Evolutionary conservation across 2,797 vertebrate genomes (phyloP).

Genomic region (Ataeniobius toweri): DNA sequence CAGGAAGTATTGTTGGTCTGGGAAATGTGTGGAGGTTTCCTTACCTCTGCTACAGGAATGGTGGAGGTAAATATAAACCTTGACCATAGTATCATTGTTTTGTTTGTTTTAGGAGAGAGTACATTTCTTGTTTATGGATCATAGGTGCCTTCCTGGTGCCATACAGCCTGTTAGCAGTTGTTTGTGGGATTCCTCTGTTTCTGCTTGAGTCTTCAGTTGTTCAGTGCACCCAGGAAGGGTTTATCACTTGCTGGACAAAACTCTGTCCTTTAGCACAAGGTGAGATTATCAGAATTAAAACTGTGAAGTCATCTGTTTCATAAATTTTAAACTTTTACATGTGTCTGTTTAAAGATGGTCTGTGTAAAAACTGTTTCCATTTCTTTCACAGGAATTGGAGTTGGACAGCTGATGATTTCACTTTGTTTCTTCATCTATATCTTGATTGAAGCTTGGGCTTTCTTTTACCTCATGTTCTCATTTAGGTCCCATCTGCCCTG

Average conservation of each 20-base stretch:
- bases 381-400: too few relatives aligned
- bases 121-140: too few relatives aligned
- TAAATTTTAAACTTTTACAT: too few relatives aligned
- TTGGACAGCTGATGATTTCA: neutral
- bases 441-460: constrained; percentile 59
- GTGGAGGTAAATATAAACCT: neutral
- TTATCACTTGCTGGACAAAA: constrained; percentile 65
- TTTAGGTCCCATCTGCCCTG: constrained; percentile 66
- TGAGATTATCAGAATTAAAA: constrained; percentile 8
- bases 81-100: neutral
- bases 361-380: too few relatives aligned
- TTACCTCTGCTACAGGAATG: constrained; percentile 55
- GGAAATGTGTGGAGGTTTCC: constrained; percentile 74
- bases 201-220: constrained; percentile 65
- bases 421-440: constrained; percentile 39
- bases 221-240: constrained; percentile 71
- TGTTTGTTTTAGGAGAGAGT: too few relatives aligned
- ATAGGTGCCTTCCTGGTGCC: constrained; percentile 68
- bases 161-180: constrained; percentile 55
- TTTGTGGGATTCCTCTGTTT: constrained; percentile 70
- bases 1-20: constrained; percentile 64
- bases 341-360: too few relatives aligned
- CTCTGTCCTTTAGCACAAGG: constrained; percentile 68
- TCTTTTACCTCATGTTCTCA: constrained; percentile 67
- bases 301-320: neutral